These are phyloP conservation scores for Neotragus moschatus DNA, from an alignment of 2,113 vertebrate genomes.

Conservation along the genomic window DNA sequence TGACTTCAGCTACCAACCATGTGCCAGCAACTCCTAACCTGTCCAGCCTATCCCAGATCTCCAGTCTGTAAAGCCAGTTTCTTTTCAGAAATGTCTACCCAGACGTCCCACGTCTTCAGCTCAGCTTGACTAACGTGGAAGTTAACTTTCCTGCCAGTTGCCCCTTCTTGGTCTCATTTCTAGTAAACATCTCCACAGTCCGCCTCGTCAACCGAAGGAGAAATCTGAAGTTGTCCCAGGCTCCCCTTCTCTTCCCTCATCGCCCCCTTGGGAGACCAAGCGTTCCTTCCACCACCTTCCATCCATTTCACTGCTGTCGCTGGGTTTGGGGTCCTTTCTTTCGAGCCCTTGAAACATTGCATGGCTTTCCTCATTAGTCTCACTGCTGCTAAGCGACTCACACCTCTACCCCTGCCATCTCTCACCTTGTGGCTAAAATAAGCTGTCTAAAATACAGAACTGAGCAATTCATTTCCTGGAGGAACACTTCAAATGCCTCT, in stretches of 20 bases:
- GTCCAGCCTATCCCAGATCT: neutral
- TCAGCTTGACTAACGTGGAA: conserved; percentile 25
- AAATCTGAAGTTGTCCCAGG: neutral
- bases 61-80: neutral
- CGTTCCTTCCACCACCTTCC: neutral
- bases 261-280: neutral
- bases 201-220: neutral
- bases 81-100: conserved; percentile 8
- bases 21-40: neutral
- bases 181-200: neutral
- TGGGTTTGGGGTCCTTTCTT: neutral
- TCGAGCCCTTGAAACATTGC: neutral
- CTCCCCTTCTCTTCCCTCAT: neutral
- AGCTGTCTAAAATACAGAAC: neutral
- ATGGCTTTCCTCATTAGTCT: neutral
- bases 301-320: neutral
- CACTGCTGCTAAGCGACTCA: neutral
- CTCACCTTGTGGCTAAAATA: neutral
- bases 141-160: conserved; percentile 8
- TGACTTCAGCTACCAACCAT: neutral
- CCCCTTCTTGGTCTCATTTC: neutral
- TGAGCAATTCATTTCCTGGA: neutral
- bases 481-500: neutral
- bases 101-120: neutral
- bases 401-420: neutral